Conservation (phyloP, 1,140 invertebrate species). For the Lasioglossum baleicum region DNA sequence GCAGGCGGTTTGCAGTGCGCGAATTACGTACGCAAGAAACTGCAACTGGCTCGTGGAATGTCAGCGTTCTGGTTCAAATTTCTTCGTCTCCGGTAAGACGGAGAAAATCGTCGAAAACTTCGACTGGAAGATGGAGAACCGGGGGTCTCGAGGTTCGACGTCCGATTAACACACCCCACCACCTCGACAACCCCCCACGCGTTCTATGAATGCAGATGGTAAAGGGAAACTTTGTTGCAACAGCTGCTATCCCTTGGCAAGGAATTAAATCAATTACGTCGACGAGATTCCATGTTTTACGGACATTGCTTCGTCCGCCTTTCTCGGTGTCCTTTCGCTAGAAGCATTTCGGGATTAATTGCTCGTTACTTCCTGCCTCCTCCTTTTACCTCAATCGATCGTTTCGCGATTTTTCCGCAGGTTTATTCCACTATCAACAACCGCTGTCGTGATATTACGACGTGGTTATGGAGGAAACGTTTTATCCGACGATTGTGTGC, state of each 20-base stretch:
- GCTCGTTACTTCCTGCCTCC: neutral
- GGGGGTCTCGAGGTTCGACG: neutral
- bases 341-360: neutral
- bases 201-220: conserved; percentile 45
- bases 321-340: neutral
- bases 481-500: too few relatives aligned
- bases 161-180: conserved; percentile 13
- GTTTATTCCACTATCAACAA: too few relatives aligned
- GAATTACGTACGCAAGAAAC: conserved; percentile 70
- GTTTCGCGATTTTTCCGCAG: too few relatives aligned
- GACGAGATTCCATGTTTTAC: conserved; percentile 17
- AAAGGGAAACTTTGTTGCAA: conserved; percentile 32
- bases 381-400: too few relatives aligned
- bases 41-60: conserved; percentile 56
- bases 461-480: too few relatives aligned
- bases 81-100: neutral
- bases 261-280: conserved; percentile 48
- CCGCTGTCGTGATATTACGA: too few relatives aligned
- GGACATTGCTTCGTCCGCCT: neutral
- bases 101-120: conserved; percentile 42
- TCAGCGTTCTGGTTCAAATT: neutral
- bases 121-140: neutral
- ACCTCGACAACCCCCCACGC: neutral
- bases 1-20: conserved; percentile 65
- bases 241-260: conserved; percentile 32